These are phyloP conservation scores for Nomada flava DNA, from an alignment of 2,888 invertebrate species.

Conservation along the genomic window DNA sequence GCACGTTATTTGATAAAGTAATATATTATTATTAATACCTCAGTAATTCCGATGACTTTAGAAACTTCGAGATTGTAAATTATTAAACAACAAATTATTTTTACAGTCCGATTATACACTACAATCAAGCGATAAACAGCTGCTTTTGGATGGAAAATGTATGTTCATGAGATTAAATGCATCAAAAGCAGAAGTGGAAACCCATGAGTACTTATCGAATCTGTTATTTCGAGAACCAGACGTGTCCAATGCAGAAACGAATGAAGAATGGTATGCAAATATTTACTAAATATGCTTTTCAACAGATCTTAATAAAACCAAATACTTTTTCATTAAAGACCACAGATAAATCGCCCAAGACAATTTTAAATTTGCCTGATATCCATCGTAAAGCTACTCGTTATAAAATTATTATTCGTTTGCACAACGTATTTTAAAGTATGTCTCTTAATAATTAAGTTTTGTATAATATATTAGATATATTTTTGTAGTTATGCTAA, in stretches of 20 bases:
- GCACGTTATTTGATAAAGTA: conserved; percentile 77
- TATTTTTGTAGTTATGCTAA: conserved; percentile 73
- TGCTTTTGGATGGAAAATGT: conserved; percentile 79
- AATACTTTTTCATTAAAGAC: no score
- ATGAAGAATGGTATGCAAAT: conserved; percentile 76
- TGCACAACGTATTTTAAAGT: background rate
- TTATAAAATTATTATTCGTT: background rate
- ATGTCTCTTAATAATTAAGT: no score
- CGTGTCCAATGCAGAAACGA: conserved; percentile 68
- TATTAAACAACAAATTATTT: background rate
- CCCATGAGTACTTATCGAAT: conserved; percentile 76
- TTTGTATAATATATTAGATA: no score
- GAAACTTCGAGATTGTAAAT: no score
- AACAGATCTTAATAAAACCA: no score
- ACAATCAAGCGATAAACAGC: conserved; percentile 71
- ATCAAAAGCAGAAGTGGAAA: conserved; percentile 73
- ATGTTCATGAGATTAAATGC: conserved; percentile 77
- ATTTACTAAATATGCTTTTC: background rate
- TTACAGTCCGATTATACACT: conserved; percentile 76
- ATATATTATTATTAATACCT: background rate
- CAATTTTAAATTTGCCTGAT: no score
- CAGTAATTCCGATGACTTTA: background rate
- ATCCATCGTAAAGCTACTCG: no score
- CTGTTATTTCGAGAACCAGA: conserved; percentile 76
- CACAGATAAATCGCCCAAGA: no score